Evolutionary conservation across 2,113 vertebrate species (phyloP), one percentile per base, ranked within the genome.

Genomic region (Cololabis saira): DNA sequence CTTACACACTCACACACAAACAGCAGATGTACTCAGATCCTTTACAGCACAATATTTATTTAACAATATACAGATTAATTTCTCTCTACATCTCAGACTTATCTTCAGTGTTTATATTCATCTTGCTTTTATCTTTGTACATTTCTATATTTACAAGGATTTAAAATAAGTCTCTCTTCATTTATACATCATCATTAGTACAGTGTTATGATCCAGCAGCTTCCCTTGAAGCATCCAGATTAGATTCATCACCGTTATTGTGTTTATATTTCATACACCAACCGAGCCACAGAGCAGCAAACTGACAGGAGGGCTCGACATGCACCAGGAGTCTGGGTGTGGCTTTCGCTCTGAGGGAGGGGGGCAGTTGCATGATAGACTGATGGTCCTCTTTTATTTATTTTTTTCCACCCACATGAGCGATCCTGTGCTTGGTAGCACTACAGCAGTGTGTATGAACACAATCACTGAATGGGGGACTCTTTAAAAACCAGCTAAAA

Each of bases 11-110:
- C 59, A 40, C 67, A 13, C 57, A 64, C 10, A 53, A 43, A 75
- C 1, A 79, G 24, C 5, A 27, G 5, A 27, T 27, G 24, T 40
- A 37, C 60, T 70, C 3, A 1, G 15, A 22, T 87, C 72, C 41
- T 49, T 87, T 91, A 96, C 95, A 87, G 91, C 93, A 98, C 96
- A 92, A 95, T 96, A 96, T 98, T 97, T 97, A 96, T 96, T 97
- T 94, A 96, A 95, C 95, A 95, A 95, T 92, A 95, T 95, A 94
- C 94, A 94, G 92, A 94, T 95, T 92, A 53, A 77, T 82, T 90
- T 87, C 75, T 91, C 93, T 95, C 94, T 96, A 95, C 92, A 93
- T 94, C 91, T 94, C 92, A 95, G 94, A 94, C 81, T 90, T 83
- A 90, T 92, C 91, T 57, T 81, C 56, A 90, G 85, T 55, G 57